Evolutionary conservation across 1,140 invertebrate genomes (phyloP).

Genomic region (Scaptomyza pallida): DNA sequence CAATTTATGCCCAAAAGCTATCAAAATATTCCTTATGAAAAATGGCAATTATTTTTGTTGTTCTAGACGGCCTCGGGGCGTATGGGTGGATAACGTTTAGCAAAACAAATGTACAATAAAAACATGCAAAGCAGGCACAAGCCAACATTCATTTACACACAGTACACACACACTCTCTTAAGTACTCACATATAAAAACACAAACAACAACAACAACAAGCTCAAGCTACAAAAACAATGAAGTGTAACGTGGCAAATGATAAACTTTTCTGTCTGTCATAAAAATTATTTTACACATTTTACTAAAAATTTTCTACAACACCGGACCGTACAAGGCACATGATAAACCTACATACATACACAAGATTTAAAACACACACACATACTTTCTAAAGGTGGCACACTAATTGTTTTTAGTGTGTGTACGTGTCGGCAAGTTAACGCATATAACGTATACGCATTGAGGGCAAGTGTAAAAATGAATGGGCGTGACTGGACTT

Average conservation of each 20-base stretch:
- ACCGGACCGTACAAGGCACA: slow-evolving; percentile 20
- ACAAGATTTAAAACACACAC: background rate
- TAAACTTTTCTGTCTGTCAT: slow-evolving; percentile 75
- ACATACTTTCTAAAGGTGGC: slow-evolving; percentile 37
- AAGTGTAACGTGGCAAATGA: slow-evolving; percentile 75
- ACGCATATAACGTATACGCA: background rate
- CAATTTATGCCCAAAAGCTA: slow-evolving; percentile 68
- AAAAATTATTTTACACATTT: slow-evolving; percentile 69
- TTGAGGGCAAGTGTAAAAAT: slow-evolving; percentile 33
- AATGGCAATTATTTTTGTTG: slow-evolving; percentile 73
- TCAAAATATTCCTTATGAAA: slow-evolving; percentile 58
- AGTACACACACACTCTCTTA: slow-evolving; percentile 8
- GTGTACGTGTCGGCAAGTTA: slow-evolving; percentile 1
- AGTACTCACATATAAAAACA: slow-evolving; percentile 27
- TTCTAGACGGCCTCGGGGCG: slow-evolving; percentile 9
- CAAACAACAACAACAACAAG: slow-evolving; percentile 22
- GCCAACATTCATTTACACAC: slow-evolving; percentile 12
- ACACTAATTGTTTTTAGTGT: slow-evolving; percentile 30
- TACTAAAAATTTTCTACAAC: slow-evolving; percentile 25
- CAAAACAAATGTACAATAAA: slow-evolving; percentile 39
- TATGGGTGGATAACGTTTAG: background rate
- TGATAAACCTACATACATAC: background rate
- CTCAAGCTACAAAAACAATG: slow-evolving; percentile 59
- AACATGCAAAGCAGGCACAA: slow-evolving; percentile 66
- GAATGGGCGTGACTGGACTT: slow-evolving; percentile 45